Base-by-base conservation (phyloP, 2,888 invertebrate species). In the Tetheella fluctuosa region DNA sequence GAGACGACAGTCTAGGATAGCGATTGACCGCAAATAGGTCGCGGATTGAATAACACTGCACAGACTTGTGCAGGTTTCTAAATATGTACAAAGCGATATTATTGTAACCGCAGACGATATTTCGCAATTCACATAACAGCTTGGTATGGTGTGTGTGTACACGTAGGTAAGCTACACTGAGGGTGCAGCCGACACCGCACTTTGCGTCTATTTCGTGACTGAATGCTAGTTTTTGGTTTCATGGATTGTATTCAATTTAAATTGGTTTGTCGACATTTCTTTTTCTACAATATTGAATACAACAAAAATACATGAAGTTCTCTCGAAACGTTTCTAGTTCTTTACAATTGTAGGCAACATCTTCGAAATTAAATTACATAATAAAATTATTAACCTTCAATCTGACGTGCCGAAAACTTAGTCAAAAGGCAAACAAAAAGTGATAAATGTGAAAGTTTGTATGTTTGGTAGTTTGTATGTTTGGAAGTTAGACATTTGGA, bases 21-120 rank as follows among this genome's bases (percentile, higher is more conserved):
- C 72, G 80, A 80, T 81, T 84, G 81, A 91, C 92, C 93, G 80
- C 92, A 93, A 92, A 89, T 90, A 85, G 93, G 92, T 87, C 91
- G 87, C 79, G 85, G 80, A 91, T 93, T 90, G 81, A 88, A 92
- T 92, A 90, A 88, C 91, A 84, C 77, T 76, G 81, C 80, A 79
- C 76, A 79, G 81, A 84, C 85, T 79, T 73, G 81, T 72, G 80
- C 89, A 89, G 84, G 90, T 90, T 91, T 90, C 91, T 91, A 90
- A 89, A 89, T 90, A 90, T 84, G 88, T 88, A 83, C 86, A 86
- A 81, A 84, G 77, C 74, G 77, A 85, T 88, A 88, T 87, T 83
- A 88, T 86, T 86, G 85, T 86, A 83, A 86, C 88, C 85, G 79
- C 89, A 87, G 79, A 77, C 76, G 74, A 78, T 80, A 83, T 90